phyloP scores from a whole-genome alignment of 2,888 invertebrate genomes.

The Drosophila borealis region DNA sequence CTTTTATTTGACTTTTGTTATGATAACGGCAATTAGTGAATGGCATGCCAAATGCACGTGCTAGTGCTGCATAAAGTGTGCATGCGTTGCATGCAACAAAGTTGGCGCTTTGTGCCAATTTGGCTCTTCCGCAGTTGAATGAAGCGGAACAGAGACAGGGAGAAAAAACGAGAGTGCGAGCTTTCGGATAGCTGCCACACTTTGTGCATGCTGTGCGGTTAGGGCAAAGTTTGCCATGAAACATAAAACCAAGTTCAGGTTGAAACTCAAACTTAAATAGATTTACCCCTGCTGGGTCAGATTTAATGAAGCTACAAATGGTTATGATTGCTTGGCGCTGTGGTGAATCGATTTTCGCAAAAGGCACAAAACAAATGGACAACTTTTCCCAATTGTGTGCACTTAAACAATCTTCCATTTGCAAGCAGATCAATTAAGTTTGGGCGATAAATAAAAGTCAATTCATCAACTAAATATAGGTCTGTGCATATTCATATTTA shows the following conservation, averaged over 20 bases:
- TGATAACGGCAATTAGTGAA: conserved; percentile 50
- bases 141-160: neutral
- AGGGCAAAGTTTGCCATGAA: conserved; percentile 33
- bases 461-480: conserved; percentile 11
- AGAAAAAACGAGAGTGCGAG: neutral
- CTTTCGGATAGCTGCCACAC: neutral
- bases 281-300: conserved; percentile 28
- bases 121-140: conserved; percentile 20
- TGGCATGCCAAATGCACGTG: conserved; percentile 5
- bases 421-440: conserved; percentile 13
- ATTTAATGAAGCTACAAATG: conserved; percentile 42
- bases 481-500: conserved; percentile 9
- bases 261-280: conserved; percentile 39
- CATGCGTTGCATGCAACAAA: conserved; percentile 26
- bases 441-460: conserved; percentile 21
- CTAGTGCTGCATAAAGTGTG: conserved; percentile 14
- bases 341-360: conserved; percentile 19
- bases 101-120: conserved; percentile 39
- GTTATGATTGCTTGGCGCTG: conserved; percentile 36
- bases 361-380: neutral
- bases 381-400: conserved; percentile 2
- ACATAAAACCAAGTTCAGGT: conserved; percentile 26
- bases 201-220: conserved; percentile 14
- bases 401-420: conserved; percentile 3
- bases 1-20: conserved; percentile 3